Evolutionary conservation across 2,113 vertebrate genomes (phyloP).

Genomic region (Meles meles): DNA sequence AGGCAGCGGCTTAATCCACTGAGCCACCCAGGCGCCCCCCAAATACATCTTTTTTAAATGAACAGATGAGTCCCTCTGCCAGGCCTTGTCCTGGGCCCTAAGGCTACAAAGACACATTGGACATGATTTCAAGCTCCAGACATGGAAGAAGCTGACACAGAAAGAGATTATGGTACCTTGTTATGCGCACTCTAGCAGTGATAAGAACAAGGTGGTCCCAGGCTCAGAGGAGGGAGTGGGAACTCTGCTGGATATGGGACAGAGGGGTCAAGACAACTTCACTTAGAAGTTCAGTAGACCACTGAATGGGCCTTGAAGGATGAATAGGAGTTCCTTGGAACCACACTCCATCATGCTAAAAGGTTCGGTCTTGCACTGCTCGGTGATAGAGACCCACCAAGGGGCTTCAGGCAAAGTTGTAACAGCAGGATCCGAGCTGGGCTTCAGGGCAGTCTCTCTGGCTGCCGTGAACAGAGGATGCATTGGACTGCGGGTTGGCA

Average conservation of each 20-base stretch:
- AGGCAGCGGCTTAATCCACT: not conserved
- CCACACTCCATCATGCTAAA: not conserved
- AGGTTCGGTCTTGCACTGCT: not conserved
- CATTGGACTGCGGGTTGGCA: fast-evolving
- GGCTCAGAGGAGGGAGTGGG: not conserved
- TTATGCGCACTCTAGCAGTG: not conserved
- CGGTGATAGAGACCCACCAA: not conserved
- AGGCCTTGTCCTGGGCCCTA: not conserved
- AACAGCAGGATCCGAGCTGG: not conserved
- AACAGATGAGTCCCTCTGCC: not conserved
- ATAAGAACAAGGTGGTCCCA: not conserved
- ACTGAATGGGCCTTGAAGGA: not conserved
- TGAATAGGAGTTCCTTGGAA: not conserved
- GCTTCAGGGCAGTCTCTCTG: not conserved
- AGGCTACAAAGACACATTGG: not conserved
- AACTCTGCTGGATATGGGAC: not conserved
- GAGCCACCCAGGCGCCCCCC: not conserved
- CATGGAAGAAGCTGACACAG: not conserved
- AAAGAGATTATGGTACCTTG: not conserved
- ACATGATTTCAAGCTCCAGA: not conserved
- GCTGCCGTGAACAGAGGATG: not conserved
- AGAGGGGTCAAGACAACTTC: not conserved
- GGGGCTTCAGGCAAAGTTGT: not conserved
- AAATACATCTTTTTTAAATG: not conserved
- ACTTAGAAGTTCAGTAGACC: not conserved